phyloP scores from a whole-genome alignment of 2,888 invertebrate species.

The Piscicola geometra region DNA sequence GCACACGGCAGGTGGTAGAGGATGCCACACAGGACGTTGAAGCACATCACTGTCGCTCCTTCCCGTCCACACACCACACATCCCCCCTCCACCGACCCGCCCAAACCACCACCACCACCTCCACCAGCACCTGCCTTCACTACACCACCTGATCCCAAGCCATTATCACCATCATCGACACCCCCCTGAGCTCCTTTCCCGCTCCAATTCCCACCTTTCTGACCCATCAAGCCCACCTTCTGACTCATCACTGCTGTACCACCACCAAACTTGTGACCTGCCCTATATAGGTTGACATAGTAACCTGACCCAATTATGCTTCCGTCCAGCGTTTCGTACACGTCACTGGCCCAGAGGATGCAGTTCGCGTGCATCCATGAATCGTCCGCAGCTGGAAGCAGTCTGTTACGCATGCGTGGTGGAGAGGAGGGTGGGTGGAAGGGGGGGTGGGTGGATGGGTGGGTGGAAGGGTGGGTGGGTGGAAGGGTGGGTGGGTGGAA shows the following conservation, averaged over 20 bases:
- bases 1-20: conserved; percentile 94
- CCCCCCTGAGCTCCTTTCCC: too few relatives aligned
- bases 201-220: too few relatives aligned
- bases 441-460: too few relatives aligned
- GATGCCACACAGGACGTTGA: conserved; percentile 71
- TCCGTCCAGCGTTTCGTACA: conserved; percentile 92
- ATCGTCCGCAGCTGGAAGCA: conserved; percentile 93
- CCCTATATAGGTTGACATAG: neutral
- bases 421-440: too few relatives aligned
- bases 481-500: too few relatives aligned
- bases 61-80: conserved; percentile 76
- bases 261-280: neutral
- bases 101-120: too few relatives aligned
- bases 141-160: too few relatives aligned
- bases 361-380: conserved; percentile 98
- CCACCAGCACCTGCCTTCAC: too few relatives aligned
- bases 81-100: conserved; percentile 45
- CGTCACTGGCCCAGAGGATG: conserved; percentile 94
- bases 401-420: too few relatives aligned
- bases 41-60: conserved; percentile 92
- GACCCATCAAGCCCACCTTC: too few relatives aligned
- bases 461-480: too few relatives aligned
- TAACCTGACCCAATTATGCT: conserved; percentile 67
- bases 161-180: conserved; percentile 68
- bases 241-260: neutral